Percentiles rank a stretch among this genome's conserved stretches.
These are phyloP conservation scores for Sitobion miscanthi DNA, from an alignment of 1,140 invertebrate species.

Conservation along the genomic window DNA sequence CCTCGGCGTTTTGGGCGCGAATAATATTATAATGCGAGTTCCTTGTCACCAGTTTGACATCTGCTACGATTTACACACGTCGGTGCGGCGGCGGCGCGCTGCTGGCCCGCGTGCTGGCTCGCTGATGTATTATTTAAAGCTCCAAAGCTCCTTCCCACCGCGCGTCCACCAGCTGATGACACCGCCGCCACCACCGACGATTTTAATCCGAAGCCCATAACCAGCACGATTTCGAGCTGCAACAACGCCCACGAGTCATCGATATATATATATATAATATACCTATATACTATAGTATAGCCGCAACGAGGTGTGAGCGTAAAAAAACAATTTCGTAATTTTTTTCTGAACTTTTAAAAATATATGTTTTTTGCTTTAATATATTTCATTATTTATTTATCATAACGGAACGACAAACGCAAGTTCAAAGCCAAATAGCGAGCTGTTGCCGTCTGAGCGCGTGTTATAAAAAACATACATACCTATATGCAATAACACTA, in stretches of 20 bases:
- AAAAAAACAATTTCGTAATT: neutral
- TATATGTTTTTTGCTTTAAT: neutral
- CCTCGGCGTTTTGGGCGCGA: conserved; percentile 15
- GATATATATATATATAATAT: neutral
- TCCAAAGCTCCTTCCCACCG: neutral
- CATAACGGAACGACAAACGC: neutral
- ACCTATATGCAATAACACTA: neutral
- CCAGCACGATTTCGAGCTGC: neutral
- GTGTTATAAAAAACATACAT: neutral
- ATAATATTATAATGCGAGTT: conserved; percentile 40
- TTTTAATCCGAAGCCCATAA: conserved; percentile 26
- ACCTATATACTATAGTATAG: no score
- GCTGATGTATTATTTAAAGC: conserved; percentile 48
- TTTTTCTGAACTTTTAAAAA: neutral
- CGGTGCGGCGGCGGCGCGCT: neutral
- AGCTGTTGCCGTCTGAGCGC: neutral
- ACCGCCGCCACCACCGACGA: neutral
- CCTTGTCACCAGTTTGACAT: conserved; percentile 45
- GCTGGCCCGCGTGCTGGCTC: neutral
- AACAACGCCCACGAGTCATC: neutral
- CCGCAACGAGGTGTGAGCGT: neutral
- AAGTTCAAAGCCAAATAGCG: neutral
- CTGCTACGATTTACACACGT: conserved; percentile 40
- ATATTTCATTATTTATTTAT: neutral
- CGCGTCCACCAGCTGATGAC: neutral